Evolutionary conservation across 2,888 invertebrate genomes (phyloP), one percentile per base, ranked within the genome.

Genomic region (Lasioglossum malachurum): DNA sequence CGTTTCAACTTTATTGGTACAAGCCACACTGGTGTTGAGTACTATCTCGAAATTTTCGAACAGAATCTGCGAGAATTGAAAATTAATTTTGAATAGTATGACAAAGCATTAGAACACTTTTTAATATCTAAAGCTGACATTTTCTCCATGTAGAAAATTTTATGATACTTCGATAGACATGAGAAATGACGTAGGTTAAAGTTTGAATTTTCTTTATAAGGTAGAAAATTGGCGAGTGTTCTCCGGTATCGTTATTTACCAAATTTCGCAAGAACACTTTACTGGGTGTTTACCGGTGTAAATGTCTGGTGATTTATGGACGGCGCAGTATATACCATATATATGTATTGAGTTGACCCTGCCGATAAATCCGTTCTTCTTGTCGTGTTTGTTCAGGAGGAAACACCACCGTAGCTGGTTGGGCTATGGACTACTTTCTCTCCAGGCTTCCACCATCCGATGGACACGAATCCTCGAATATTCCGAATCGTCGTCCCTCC

Each of bases 371-470:
- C 69, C 49, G 41, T 46, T 27, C 74, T 75, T 83, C 77, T 82
- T 49, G 84, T 75, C 78, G 64, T 74, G 73, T 84, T 84, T 84
- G 76, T 57, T 82, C 82, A 76, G 44, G 35, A 73, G 76, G 76
- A 84, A 82, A 76, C 82, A 35, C 41, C 41, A 35, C 35, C 67
- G n/a, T 23, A 75, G 67, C 31, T 64, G 31, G 44, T 72, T 72
- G 64, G 27, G 27, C 41, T 35, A 46, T 74, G 35, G 49, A 49
- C 16, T 31, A 46, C 64, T 67, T 77, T 38, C 49, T 27, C 27
- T 16, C 23, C 41, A n/a, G 69, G 38, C 8, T 8, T 46, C 27
- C 31, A 23, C 19, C 41, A 71, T 71, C 23, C 73, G 27, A 46
- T 27, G 31, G 46, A 31, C 46, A 73, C 73, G 71, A 46, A 72